A percentile compares a stretch with the other conserved stretches of the same genome.
Evolutionary conservation across 2,113 vertebrate genomes (phyloP).

Genomic region (Rynchops niger): DNA sequence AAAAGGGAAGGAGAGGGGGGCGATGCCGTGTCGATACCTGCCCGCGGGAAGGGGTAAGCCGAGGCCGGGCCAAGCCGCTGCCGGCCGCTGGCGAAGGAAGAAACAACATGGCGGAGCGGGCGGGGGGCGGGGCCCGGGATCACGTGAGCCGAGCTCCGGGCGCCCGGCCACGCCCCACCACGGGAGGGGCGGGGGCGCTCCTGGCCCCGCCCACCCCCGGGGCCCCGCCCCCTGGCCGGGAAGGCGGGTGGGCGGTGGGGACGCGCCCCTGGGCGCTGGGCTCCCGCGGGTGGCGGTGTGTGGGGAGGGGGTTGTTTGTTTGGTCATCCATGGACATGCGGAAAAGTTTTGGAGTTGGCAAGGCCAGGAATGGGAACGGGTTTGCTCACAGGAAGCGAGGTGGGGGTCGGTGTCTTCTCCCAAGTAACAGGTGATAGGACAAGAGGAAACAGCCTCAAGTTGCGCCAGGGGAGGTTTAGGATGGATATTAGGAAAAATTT

Average conservation of each 20-base stretch:
- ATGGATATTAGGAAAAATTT: neutral
- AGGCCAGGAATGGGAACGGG: accelerated
- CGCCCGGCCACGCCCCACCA: neutral
- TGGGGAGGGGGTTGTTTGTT: accelerated
- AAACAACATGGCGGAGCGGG: slow-evolving; percentile 66
- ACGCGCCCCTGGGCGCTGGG: neutral
- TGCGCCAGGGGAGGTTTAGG: neutral
- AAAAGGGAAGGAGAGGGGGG: neutral
- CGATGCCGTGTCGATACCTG: neutral
- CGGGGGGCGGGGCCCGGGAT: neutral
- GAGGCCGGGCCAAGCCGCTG: neutral
- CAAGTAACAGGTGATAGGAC: neutral
- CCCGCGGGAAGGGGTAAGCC: neutral
- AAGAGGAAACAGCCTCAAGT: neutral
- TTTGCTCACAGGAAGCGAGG: neutral
- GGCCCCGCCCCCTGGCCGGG: neutral
- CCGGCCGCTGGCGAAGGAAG: neutral
- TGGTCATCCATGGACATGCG: accelerated
- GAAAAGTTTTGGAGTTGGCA: accelerated
- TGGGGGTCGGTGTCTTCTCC: neutral
- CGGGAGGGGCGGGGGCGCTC: neutral
- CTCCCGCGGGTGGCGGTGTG: too few relatives aligned
- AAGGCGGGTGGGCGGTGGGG: too few relatives aligned
- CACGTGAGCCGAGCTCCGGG: accelerated
- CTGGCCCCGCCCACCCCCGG: too few relatives aligned